Conservation (phyloP, 2,797 vertebrate species). For the Amniataba percoides region DNA sequence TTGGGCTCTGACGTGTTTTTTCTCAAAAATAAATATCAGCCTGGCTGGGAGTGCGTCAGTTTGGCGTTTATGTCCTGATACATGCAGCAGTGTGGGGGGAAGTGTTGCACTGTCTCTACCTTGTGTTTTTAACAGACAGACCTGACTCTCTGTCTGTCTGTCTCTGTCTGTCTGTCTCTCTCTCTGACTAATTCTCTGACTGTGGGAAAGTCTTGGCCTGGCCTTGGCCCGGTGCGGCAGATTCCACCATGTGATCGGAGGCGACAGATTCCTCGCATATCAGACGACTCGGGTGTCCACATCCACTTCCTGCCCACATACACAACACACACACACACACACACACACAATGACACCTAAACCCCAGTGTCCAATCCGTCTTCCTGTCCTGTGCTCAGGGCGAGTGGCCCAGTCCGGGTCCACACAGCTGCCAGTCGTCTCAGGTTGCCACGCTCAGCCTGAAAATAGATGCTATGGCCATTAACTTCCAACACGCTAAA, state of each 20-base stretch:
- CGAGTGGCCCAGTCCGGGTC: constrained; percentile 51
- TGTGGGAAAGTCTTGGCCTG: constrained; percentile 76
- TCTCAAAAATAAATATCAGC: no score
- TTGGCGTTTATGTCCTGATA: not conserved
- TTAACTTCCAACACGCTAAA: constrained; percentile 69
- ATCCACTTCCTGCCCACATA: constrained; percentile 71
- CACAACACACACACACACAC: constrained; percentile 39
- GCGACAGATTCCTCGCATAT: constrained; percentile 76
- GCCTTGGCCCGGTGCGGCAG: constrained; percentile 66
- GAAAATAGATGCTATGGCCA: constrained; percentile 75
- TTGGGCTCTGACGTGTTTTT: not conserved
- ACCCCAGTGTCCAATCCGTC: constrained; percentile 52
- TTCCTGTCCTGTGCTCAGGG: constrained; percentile 64
- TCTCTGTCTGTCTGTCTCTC: constrained; percentile 15
- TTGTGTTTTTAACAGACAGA: constrained; percentile 24
- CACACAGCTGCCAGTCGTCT: constrained; percentile 74
- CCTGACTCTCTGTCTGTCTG: constrained; percentile 11
- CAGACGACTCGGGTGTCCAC: constrained; percentile 74
- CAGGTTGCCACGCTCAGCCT: constrained; percentile 70
- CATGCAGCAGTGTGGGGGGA: constrained; percentile 20
- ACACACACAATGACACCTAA: constrained; percentile 65
- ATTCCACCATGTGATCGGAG: constrained; percentile 75
- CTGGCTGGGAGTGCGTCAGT: no score
- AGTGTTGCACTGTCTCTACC: constrained; percentile 19
- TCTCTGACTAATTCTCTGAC: constrained; percentile 62